A percentile compares a stretch with the other conserved stretches of the same genome.
These are phyloP conservation scores for Pristis pectinata DNA, from an alignment of 2,797 vertebrate species.

Conservation along the genomic window DNA sequence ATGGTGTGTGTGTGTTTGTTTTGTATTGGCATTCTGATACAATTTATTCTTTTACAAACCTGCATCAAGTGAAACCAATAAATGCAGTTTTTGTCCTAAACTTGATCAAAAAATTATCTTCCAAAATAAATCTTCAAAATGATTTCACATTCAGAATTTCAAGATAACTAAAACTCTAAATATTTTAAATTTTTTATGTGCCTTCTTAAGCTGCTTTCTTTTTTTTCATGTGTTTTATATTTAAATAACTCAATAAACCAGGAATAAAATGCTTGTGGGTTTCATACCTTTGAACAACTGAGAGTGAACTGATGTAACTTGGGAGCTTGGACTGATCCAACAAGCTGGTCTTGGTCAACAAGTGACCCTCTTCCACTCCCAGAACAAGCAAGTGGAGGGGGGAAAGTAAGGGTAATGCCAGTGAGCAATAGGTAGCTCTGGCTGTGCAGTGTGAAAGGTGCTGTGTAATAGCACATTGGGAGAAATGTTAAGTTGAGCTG, in stretches of 20 bases:
- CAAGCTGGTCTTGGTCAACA: too few relatives aligned
- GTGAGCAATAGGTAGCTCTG: neutral
- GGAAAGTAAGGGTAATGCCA: neutral
- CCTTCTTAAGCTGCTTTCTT: too few relatives aligned
- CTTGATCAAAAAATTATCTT: neutral
- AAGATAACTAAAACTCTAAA: neutral
- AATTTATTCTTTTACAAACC: neutral
- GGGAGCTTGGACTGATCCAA: neutral
- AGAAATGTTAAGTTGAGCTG: neutral
- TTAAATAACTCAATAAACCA: neutral
- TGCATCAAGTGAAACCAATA: neutral
- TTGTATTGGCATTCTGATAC: neutral
- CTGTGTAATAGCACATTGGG: neutral
- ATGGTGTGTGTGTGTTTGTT: neutral
- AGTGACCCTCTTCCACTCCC: too few relatives aligned
- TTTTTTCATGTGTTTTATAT: neutral
- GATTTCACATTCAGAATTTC: neutral
- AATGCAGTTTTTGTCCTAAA: neutral
- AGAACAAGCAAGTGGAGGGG: neutral
- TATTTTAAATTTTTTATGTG: neutral
- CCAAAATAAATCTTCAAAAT: neutral
- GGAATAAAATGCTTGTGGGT: neutral
- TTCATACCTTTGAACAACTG: neutral
- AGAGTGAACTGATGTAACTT: neutral
- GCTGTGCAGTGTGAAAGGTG: neutral